phyloP scores from a whole-genome alignment of 2,113 vertebrate genomes.

The Xenopus laevis region DNA sequence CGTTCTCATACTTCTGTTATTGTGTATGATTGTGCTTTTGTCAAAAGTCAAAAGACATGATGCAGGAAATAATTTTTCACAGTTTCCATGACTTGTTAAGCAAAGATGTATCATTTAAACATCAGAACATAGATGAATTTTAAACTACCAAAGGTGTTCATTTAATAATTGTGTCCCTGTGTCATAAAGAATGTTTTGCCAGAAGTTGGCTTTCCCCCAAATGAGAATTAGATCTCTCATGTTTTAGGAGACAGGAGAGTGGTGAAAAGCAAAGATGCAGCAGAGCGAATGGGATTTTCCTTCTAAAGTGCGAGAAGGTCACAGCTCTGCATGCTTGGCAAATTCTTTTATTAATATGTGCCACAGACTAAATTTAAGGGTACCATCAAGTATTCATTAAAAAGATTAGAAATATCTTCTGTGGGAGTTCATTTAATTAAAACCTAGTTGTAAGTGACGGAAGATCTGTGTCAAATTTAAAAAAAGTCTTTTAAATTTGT shows the following conservation, averaged over 20 bases:
- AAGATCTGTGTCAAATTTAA: too few relatives aligned
- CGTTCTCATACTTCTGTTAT: slow-evolving; percentile 29
- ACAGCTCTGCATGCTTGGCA: slow-evolving; percentile 41
- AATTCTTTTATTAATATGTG: slow-evolving; percentile 45
- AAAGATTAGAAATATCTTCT: too few relatives aligned
- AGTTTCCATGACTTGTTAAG: slow-evolving; percentile 37
- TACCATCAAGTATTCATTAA: slow-evolving; percentile 43
- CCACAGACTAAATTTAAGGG: slow-evolving; percentile 37
- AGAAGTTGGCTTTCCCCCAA: slow-evolving; percentile 41
- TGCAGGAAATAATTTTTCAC: slow-evolving; percentile 44
- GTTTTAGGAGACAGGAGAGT: slow-evolving; percentile 41
- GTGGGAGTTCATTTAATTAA: too few relatives aligned
- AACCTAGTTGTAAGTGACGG: too few relatives aligned
- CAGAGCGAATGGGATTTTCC: slow-evolving; percentile 44
- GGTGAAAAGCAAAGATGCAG: slow-evolving; percentile 38
- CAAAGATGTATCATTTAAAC: slow-evolving; percentile 38
- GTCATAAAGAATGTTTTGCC: slow-evolving; percentile 42
- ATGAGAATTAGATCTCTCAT: slow-evolving; percentile 44
- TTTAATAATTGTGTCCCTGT: slow-evolving; percentile 30
- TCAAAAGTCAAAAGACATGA: slow-evolving; percentile 33
- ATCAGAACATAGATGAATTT: slow-evolving; percentile 41
- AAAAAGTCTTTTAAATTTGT: too few relatives aligned
- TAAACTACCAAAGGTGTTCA: slow-evolving; percentile 39
- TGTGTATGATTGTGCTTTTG: slow-evolving; percentile 29
- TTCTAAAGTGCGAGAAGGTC: slow-evolving; percentile 42